Percentiles rank a stretch among this genome's conserved stretches.
Conservation (phyloP, 2,888 invertebrate species). For the Electrophaes corylata region DNA sequence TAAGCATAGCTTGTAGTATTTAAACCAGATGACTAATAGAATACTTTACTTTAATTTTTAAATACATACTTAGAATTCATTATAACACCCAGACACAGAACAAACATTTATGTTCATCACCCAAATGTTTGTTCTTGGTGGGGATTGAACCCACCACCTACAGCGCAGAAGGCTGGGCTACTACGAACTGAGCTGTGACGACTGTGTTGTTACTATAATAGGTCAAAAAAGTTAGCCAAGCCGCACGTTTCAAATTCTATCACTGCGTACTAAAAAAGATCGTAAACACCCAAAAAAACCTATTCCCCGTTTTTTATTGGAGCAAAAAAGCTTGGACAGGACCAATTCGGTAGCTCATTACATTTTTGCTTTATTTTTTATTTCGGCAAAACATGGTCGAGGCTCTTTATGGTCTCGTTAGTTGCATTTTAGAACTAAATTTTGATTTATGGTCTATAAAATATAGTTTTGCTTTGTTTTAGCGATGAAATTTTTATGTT, state of each 20-base stretch:
- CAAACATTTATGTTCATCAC: too few relatives aligned
- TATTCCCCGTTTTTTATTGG: slow-evolving; percentile 54
- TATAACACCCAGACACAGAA: too few relatives aligned
- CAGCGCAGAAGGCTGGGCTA: too few relatives aligned
- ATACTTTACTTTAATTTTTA: too few relatives aligned
- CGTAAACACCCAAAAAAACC: slow-evolving; percentile 46
- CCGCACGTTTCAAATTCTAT: not conserved
- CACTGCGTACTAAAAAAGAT: slow-evolving; percentile 15
- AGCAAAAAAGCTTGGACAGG: slow-evolving; percentile 54
- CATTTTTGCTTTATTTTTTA: slow-evolving; percentile 71
- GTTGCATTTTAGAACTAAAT: slow-evolving; percentile 54
- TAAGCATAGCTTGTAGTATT: too few relatives aligned
- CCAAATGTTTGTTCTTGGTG: too few relatives aligned
- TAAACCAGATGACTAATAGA: too few relatives aligned
- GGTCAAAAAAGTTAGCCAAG: slow-evolving; percentile 2
- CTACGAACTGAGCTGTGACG: too few relatives aligned
- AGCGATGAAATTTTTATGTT: not conserved
- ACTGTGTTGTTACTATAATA: too few relatives aligned
- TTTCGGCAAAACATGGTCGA: slow-evolving; percentile 55
- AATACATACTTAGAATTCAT: too few relatives aligned
- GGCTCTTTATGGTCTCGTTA: slow-evolving; percentile 66
- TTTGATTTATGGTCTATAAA: slow-evolving; percentile 64
- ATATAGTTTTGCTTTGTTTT: slow-evolving; percentile 28
- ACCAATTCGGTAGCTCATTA: slow-evolving; percentile 70
- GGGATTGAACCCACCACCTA: too few relatives aligned